Conservation (phyloP, 2,113 vertebrate genomes). For the Gadus chalcogrammus region DNA sequence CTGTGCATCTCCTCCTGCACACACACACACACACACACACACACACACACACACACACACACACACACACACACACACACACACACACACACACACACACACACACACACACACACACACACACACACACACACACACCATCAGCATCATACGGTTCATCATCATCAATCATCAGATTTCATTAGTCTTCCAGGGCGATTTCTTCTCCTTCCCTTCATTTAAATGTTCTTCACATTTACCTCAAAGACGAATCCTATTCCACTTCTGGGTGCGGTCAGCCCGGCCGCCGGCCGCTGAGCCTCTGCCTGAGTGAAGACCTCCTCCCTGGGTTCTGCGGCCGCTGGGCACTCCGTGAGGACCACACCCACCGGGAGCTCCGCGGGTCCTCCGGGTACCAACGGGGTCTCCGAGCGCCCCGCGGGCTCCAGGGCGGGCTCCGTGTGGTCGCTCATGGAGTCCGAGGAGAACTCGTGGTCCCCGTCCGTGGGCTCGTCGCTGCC, state of each 20-base stretch:
- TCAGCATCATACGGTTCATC: not conserved
- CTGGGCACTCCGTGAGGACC: not conserved
- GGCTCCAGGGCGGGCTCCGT: conserved; percentile 54
- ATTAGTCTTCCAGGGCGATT: not conserved
- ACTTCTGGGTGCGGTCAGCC: conserved; percentile 66
- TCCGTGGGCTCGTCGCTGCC: conserved; percentile 69
- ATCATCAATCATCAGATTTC: not conserved
- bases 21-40: conserved; percentile 30
- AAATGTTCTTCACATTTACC: conserved; percentile 47
- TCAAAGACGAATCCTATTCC: conserved; percentile 79
- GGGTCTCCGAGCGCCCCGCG: not conserved
- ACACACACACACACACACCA: not conserved
- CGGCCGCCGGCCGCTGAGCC: conserved; percentile 51
- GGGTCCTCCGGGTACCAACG: not conserved
- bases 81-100: conserved; percentile 16
- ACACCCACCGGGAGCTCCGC: conserved; percentile 26
- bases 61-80: not conserved
- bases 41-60: conserved; percentile 8
- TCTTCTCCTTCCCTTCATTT: not conserved
- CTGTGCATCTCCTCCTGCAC: conserved; percentile 71
- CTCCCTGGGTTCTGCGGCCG: conserved; percentile 18
- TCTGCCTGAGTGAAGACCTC: not conserved
- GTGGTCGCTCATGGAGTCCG: conserved; percentile 81
- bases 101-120: too few relatives aligned
- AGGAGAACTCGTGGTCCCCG: conserved; percentile 67